Percentiles rank a stretch among this genome's conserved stretches.
phyloP scores from a whole-genome alignment of 2,113 vertebrate species.

The Alligator mississippiensis region DNA sequence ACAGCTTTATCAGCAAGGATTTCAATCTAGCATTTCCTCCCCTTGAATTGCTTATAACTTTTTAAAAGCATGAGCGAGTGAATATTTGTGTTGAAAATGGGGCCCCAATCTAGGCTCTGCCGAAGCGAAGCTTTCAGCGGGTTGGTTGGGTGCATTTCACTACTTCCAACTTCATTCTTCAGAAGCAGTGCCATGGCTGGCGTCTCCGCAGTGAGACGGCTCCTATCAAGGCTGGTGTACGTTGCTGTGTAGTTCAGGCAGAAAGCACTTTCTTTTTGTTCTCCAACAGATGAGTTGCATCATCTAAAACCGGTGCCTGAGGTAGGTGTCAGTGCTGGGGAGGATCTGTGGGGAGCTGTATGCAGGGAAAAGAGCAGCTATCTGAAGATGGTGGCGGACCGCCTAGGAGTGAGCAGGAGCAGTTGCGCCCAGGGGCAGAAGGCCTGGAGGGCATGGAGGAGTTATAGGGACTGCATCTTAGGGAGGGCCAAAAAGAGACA shows the following conservation, averaged over 20 bases:
- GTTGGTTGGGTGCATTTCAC: neutral
- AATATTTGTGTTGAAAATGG: neutral
- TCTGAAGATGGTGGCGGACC: too few relatives aligned
- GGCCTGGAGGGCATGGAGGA: neutral
- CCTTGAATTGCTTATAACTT: slow-evolving; percentile 50
- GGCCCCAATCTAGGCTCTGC: neutral
- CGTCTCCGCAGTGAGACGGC: neutral
- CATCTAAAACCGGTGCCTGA: neutral
- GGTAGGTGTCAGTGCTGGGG: neutral
- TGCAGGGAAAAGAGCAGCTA: neutral
- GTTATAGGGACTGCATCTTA: neutral
- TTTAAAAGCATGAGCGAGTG: neutral
- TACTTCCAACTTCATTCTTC: neutral
- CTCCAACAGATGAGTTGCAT: neutral
- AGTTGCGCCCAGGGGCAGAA: neutral
- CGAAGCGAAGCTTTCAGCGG: neutral
- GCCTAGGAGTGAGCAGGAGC: neutral
- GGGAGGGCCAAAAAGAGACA: neutral
- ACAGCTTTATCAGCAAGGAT: slow-evolving; percentile 44
- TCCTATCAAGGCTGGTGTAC: neutral
- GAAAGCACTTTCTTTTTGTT: neutral
- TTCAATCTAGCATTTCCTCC: neutral
- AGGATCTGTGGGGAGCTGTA: neutral
- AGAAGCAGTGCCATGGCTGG: neutral
- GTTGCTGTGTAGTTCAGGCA: neutral